phyloP scores from a whole-genome alignment of 2,888 invertebrate species.

The Aethes cnicana region DNA sequence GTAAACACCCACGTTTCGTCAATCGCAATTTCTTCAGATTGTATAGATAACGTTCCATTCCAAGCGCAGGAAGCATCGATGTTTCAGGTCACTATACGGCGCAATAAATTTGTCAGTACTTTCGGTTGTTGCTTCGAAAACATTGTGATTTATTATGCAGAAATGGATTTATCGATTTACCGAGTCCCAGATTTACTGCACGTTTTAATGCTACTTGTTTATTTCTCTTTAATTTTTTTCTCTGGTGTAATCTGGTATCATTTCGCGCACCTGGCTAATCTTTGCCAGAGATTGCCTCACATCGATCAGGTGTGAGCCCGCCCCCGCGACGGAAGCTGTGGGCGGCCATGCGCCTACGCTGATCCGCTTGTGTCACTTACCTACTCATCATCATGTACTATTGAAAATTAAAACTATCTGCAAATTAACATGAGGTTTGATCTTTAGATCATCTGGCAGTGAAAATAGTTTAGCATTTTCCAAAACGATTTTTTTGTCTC shows the following conservation, averaged over 20 bases:
- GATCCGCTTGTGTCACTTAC: conserved; percentile 69
- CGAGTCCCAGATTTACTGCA: background rate
- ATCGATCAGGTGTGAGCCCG: conserved; percentile 70
- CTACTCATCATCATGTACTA: conserved; percentile 49
- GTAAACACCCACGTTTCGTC: conserved; percentile 55
- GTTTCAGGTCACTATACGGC: background rate
- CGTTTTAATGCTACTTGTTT: background rate
- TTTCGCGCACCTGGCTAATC: conserved; percentile 35
- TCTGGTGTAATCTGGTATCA: conserved; percentile 7
- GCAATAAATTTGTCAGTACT: background rate
- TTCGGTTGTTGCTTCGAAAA: too few species aligned
- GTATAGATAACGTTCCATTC: conserved; percentile 38
- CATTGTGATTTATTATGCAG: too few species aligned
- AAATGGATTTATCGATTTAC: too few species aligned
- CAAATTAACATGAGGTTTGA: too few species aligned
- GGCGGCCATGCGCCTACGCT: conserved; percentile 72
- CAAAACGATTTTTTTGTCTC: too few species aligned
- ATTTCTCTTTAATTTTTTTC: background rate
- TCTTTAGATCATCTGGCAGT: too few species aligned
- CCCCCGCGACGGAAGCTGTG: conserved; percentile 76
- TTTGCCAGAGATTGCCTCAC: conserved; percentile 53
- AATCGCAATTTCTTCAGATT: conserved; percentile 49
- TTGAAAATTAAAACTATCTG: conserved; percentile 8
- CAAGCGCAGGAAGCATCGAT: conserved; percentile 13
- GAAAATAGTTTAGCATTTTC: too few species aligned